Conservation (phyloP, 1,140 invertebrate species). For the Rhizoglyphus robini region DNA sequence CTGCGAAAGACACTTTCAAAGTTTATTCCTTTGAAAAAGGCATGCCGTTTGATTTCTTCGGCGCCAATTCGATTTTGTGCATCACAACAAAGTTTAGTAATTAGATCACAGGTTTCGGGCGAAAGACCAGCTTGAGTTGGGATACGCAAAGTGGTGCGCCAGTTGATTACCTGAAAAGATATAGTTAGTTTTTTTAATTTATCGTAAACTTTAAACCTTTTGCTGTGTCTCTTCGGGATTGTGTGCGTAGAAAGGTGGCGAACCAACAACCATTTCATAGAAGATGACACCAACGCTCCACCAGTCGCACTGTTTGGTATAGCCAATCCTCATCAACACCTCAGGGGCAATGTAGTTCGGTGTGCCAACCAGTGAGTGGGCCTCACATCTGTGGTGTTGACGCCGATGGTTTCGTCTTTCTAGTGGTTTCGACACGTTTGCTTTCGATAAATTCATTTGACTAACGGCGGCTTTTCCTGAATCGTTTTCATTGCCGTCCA, state of each 20-base stretch:
- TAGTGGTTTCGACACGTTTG: conserved; percentile 60
- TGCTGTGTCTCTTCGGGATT: conserved; percentile 88
- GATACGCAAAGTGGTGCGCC: conserved; percentile 78
- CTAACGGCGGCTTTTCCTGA: no score
- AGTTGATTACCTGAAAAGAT: conserved; percentile 77
- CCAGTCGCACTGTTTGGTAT: conserved; percentile 97
- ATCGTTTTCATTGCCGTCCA: neutral
- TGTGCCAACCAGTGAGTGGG: conserved; percentile 90
- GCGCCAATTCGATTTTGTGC: conserved; percentile 77
- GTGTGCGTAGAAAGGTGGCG: conserved; percentile 86
- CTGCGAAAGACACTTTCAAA: conserved; percentile 75
- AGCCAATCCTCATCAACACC: conserved; percentile 66
- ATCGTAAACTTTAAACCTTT: conserved; percentile 50
- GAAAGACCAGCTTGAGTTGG: conserved; percentile 50
- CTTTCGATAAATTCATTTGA: no score
- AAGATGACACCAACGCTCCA: conserved; percentile 98
- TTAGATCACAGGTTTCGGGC: conserved; percentile 73
- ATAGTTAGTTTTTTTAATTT: conserved; percentile 24
- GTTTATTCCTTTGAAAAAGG: conserved; percentile 77
- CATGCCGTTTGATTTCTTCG: conserved; percentile 81
- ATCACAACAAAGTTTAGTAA: conserved; percentile 74
- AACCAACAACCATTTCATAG: conserved; percentile 97
- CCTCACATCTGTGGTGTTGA: conserved; percentile 80
- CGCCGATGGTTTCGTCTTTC: conserved; percentile 56
- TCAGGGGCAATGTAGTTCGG: conserved; percentile 99